phyloP scores from a whole-genome alignment of 2,888 invertebrate genomes.

The Caradrina clavipalpis region DNA sequence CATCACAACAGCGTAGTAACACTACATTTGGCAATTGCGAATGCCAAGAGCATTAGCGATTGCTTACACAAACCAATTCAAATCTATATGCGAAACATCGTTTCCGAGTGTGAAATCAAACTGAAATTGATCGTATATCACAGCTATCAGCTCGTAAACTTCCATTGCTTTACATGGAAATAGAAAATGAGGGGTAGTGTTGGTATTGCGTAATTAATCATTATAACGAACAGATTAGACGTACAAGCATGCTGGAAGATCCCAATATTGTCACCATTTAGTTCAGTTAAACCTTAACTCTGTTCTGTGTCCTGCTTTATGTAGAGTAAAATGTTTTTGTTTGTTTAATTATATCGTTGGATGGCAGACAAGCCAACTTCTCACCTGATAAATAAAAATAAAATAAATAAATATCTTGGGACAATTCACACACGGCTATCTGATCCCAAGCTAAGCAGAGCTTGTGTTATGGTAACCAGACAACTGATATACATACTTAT shows the following conservation, averaged over 20 bases:
- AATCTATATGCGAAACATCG: slow-evolving; percentile 55
- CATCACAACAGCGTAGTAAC: slow-evolving; percentile 19
- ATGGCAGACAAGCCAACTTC: too few species aligned
- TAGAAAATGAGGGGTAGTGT: slow-evolving; percentile 21
- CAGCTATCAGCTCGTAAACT: slow-evolving; percentile 47
- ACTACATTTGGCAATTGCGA: slow-evolving; percentile 48
- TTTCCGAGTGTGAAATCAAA: slow-evolving; percentile 43
- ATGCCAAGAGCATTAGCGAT: slow-evolving; percentile 54
- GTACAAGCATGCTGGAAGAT: background rate
- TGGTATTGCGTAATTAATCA: slow-evolving; percentile 2
- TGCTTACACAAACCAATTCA: slow-evolving; percentile 57
- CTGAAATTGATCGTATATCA: slow-evolving; percentile 49
- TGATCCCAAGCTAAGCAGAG: too few species aligned
- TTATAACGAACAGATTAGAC: too few species aligned
- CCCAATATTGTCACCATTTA: background rate
- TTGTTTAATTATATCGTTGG: too few species aligned
- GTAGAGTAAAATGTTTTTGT: too few species aligned
- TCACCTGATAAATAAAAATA: too few species aligned
- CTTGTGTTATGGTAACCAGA: too few species aligned
- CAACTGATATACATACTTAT: too few species aligned
- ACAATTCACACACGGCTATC: too few species aligned
- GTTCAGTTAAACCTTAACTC: background rate
- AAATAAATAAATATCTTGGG: too few species aligned
- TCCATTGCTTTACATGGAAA: slow-evolving; percentile 41
- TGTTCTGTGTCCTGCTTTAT: background rate